phyloP scores from a whole-genome alignment of 2,797 vertebrate species.

The Pantherophis alleghaniensis region DNA sequence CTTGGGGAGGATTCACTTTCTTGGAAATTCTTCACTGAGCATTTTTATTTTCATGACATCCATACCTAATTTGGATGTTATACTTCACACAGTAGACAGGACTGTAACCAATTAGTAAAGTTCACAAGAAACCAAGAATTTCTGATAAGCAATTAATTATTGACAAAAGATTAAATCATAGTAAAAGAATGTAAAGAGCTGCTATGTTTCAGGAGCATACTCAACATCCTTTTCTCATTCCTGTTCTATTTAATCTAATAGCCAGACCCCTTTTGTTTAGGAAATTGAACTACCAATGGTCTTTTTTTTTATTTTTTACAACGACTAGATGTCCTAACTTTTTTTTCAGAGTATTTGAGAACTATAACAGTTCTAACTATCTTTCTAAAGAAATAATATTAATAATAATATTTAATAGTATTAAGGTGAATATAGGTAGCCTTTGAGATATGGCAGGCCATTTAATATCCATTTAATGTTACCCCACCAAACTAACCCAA shows the following conservation, averaged over 20 bases:
- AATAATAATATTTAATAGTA: constrained; percentile 1
- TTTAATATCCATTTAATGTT: too few relatives aligned
- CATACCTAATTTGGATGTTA: not conserved
- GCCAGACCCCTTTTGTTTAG: not conserved
- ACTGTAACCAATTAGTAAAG: not conserved
- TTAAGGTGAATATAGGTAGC: not conserved
- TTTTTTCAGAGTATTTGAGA: not conserved
- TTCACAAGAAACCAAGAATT: not conserved
- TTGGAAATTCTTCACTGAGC: constrained; percentile 35
- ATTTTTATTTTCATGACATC: constrained; percentile 35
- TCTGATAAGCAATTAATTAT: not conserved
- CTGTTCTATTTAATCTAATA: not conserved
- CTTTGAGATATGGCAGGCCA: too few relatives aligned
- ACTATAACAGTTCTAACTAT: too few relatives aligned
- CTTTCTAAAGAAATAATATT: too few relatives aligned
- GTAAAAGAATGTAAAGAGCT: not conserved
- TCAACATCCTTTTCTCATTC: not conserved
- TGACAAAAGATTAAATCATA: not conserved
- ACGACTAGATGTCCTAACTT: not conserved
- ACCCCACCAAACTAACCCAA: too few relatives aligned
- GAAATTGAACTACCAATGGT: not conserved
- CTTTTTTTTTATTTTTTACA: not conserved
- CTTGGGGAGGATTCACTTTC: not conserved
- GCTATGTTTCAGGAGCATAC: not conserved
- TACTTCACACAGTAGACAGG: not conserved